Conservation (phyloP, 2,888 invertebrate genomes). For the Stegana nigrithorax region DNA sequence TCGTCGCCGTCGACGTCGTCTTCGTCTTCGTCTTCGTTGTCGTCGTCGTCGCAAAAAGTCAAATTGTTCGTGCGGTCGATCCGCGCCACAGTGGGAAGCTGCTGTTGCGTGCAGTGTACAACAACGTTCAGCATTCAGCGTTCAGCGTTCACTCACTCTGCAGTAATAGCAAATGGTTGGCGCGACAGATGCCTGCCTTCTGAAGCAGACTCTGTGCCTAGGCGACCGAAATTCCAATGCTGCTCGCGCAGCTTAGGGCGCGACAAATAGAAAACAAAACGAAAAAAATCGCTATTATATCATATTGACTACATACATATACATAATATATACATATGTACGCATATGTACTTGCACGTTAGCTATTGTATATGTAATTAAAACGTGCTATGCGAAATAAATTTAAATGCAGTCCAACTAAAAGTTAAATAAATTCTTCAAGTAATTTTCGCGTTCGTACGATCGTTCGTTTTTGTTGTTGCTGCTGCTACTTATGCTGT, state of each 20-base stretch:
- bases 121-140: too few relatives aligned
- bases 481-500: conserved; percentile 3
- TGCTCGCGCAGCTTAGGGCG: conserved; percentile 7
- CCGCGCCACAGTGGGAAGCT: not conserved
- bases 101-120: too few relatives aligned
- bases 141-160: not conserved
- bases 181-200: not conserved
- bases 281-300: conserved; percentile 13
- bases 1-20: not conserved
- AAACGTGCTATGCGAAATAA: conserved; percentile 28
- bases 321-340: conserved; percentile 37
- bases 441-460: conserved; percentile 13
- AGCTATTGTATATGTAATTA: too few relatives aligned
- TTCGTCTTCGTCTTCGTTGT: too few relatives aligned
- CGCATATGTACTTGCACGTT: too few relatives aligned
- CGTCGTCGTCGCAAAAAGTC: too few relatives aligned
- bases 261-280: too few relatives aligned
- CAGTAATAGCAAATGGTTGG: conserved; percentile 9
- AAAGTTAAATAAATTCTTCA: not conserved
- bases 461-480: not conserved
- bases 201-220: not conserved
- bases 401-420: not conserved
- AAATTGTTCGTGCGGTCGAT: too few relatives aligned
- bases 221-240: conserved; percentile 15
- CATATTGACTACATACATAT: conserved; percentile 19